A percentile compares a stretch with the other conserved stretches of the same genome.
Conservation (phyloP, 2,113 vertebrate species). For the Amazona guildingii region DNA sequence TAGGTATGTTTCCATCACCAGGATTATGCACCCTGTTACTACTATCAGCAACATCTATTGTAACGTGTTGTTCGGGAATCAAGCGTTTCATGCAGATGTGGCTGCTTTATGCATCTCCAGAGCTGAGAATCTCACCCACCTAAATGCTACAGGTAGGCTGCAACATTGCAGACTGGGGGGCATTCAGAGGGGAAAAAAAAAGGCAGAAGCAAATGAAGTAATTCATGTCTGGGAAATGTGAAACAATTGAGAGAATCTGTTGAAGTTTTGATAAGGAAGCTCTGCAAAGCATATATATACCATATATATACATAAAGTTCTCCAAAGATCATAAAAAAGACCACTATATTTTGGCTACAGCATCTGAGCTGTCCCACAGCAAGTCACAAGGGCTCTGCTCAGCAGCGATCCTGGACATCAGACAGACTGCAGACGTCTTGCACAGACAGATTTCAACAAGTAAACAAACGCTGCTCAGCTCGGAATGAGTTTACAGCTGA, state of each 20-base stretch:
- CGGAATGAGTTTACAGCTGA: constrained; percentile 45
- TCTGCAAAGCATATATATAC: background rate
- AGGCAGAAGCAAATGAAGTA: background rate
- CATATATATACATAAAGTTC: background rate
- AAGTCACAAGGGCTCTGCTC: constrained; percentile 4
- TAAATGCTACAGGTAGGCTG: constrained; percentile 78
- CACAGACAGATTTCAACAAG: constrained; percentile 61
- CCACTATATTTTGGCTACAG: background rate
- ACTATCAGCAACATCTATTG: background rate
- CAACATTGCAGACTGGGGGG: constrained; percentile 42
- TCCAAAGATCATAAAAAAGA: background rate
- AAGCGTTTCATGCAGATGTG: constrained; percentile 10
- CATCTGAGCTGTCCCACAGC: background rate
- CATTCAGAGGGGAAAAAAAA: background rate
- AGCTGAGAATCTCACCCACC: constrained; percentile 35
- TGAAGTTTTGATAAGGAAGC: background rate
- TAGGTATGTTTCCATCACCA: background rate
- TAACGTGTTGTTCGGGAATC: constrained; percentile 8
- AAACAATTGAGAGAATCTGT: background rate
- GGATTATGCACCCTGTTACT: background rate
- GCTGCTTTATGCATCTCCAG: background rate
- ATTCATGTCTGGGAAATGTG: background rate
- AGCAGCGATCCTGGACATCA: background rate
- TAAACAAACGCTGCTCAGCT: constrained; percentile 60
- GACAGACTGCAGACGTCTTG: constrained; percentile 14